phyloP scores from a whole-genome alignment of 2,888 invertebrate species.

The Acrobasis repandana region DNA sequence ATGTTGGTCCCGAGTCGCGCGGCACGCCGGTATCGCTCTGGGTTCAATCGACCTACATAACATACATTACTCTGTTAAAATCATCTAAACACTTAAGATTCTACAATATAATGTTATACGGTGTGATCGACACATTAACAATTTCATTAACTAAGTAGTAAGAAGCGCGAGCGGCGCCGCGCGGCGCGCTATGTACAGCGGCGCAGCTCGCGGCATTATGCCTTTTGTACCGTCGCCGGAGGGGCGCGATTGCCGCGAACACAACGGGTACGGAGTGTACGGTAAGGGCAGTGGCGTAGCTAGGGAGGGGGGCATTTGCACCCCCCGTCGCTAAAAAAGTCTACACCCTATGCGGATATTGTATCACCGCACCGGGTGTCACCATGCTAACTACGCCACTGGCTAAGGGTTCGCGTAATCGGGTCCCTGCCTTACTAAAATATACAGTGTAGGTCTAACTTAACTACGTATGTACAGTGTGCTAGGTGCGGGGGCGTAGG shows the following conservation, averaged over 20 bases:
- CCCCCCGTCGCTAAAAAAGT: too few relatives aligned
- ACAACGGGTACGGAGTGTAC: too few relatives aligned
- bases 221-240: constrained; percentile 72
- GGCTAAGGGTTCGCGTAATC: constrained; percentile 57
- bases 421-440: constrained; percentile 60
- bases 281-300: too few relatives aligned
- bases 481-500: too few relatives aligned
- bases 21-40: constrained; percentile 45
- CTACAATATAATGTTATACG: constrained; percentile 57
- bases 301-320: too few relatives aligned
- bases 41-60: constrained; percentile 44
- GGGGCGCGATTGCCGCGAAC: constrained; percentile 49
- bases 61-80: constrained; percentile 54
- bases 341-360: too few relatives aligned
- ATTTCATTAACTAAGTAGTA: constrained; percentile 56
- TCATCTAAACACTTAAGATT: constrained; percentile 64
- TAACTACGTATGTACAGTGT: constrained; percentile 31
- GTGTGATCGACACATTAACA: constrained; percentile 66
- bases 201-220: constrained; percentile 51
- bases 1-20: constrained; percentile 72
- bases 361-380: too few relatives aligned
- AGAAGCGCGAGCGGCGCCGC: constrained; percentile 35
- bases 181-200: constrained; percentile 21
- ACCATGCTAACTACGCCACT: constrained; percentile 24
- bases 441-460: constrained; percentile 45